A percentile compares a stretch with the other conserved stretches of the same genome.
Conservation (phyloP, 2,888 invertebrate genomes). For the Tetragonula carbonaria region DNA sequence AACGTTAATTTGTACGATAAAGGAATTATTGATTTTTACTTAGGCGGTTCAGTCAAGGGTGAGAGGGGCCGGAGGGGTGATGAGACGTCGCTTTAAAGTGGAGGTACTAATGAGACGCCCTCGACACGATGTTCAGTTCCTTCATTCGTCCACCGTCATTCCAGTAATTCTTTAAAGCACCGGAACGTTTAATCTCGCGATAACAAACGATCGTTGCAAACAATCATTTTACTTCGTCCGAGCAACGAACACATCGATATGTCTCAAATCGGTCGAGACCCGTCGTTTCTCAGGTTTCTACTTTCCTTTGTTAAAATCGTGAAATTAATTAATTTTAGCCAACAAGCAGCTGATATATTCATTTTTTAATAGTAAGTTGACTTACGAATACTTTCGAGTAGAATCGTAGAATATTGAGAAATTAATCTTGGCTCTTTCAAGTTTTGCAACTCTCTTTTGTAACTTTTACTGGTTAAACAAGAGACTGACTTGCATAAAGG, state of each 20-base stretch:
- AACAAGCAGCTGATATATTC: too few species aligned
- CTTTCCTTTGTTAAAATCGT: too few species aligned
- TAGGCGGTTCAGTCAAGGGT: conserved; percentile 78
- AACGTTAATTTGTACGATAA: conserved; percentile 83
- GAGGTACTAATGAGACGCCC: conserved; percentile 78
- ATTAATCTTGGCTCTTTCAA: neutral
- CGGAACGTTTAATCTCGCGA: neutral
- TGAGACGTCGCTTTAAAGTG: conserved; percentile 73
- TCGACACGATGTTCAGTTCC: conserved; percentile 69
- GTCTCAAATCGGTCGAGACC: neutral
- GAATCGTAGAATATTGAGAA: neutral
- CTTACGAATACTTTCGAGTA: too few species aligned
- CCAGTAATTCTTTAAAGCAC: conserved; percentile 26
- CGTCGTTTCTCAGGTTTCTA: too few species aligned
- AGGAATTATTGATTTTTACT: conserved; percentile 83
- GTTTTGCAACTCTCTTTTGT: neutral
- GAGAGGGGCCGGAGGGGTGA: conserved; percentile 70
- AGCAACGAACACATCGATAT: neutral
- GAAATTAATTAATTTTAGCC: too few species aligned
- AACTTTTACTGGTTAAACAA: neutral
- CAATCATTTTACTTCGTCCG: too few species aligned
- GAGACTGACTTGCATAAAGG: neutral
- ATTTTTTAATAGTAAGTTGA: neutral
- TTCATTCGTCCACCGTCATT: conserved; percentile 42
- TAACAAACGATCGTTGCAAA: too few species aligned